Base-by-base conservation (phyloP, 2,888 invertebrate genomes). In the Leptogaster cylindrica region DNA sequence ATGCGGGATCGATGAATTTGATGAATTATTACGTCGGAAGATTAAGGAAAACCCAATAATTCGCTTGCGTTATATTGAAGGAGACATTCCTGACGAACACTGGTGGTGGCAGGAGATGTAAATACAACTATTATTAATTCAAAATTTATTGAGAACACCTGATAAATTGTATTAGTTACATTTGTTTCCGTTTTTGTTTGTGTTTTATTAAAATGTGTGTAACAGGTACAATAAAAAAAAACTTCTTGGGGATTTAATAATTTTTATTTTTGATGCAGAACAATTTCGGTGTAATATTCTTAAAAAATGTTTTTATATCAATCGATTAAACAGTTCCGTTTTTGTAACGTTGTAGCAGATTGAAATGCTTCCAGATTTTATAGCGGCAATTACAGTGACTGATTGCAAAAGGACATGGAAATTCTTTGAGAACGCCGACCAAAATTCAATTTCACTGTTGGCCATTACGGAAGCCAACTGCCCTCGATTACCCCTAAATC, bases 391-490 rank as follows among this genome's bases (percentile, higher is more conserved):
- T 69, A 89, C 89, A 41, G 82, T 92, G 51, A 87, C 89, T n/a
- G 87, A 89, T 2, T 93, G 93, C 77, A 77, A 84, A 66, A 87
- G 87, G 69, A 91, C 91, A 0, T 92, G 92, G 92, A 83, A 83
- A 5, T 81, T 92, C 61, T 90, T 86, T 77, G 83, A 85, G 63
- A 79, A 84, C 1, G 85, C 88, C 0, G 83, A 86, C 74, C 84
- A 84, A 68, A 87, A 89, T 73, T 85, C 87, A 67, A 81, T 92
- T 5, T 79, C 91, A 0, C 84, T 90, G 44, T 85, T 93, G 70
- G 90, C 91, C 0, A 83, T 92, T 70, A 91, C 92, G 58, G 92
- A 91, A 76, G 83, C 88, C 0, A 90, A 92, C 75, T 93, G 93
- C 76, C 89, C 92, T 0, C 84, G 93, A 36, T 78, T 93, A 51